Conservation (phyloP, 2,113 vertebrate species). For the Ursus arctos region DNA sequence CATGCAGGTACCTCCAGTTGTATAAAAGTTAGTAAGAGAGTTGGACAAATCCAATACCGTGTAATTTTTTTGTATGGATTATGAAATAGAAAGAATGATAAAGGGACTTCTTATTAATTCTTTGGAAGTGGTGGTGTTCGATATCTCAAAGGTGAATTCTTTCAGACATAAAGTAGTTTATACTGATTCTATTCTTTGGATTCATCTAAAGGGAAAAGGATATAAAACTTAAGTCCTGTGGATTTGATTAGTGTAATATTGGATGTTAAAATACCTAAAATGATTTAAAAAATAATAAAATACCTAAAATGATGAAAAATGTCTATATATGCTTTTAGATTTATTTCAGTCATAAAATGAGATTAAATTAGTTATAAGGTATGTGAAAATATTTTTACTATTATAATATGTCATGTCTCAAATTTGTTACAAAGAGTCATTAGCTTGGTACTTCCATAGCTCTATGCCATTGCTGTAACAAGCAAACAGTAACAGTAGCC, state of each 20-base stretch:
- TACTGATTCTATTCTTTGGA: too few relatives aligned
- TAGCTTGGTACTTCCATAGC: too few relatives aligned
- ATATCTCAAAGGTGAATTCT: too few relatives aligned
- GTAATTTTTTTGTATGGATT: conserved; percentile 18
- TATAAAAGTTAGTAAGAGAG: conserved; percentile 3
- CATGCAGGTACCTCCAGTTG: background rate
- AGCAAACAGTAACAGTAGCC: too few relatives aligned
- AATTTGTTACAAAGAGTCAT: too few relatives aligned
- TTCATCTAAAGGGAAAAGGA: conserved; percentile 41
- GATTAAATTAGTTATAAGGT: conserved; percentile 13
- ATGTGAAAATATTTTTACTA: conserved; percentile 29
- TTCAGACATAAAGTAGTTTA: too few relatives aligned
- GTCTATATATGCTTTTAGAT: background rate
- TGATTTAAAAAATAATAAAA: background rate
- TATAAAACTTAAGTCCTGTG: background rate
- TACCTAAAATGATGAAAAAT: background rate
- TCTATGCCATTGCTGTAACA: too few relatives aligned
- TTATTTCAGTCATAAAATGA: conserved; percentile 35
- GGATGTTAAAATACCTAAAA: background rate
- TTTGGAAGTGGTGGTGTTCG: too few relatives aligned
- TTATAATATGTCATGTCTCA: background rate
- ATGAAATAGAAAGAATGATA: conserved; percentile 27
- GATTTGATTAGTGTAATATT: background rate
- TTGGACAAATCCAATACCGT: background rate
- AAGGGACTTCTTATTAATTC: background rate